Evolutionary conservation across 2,113 vertebrate genomes (phyloP), one percentile per base, ranked within the genome.

Genomic region (Muntiacus muntjak): DNA sequence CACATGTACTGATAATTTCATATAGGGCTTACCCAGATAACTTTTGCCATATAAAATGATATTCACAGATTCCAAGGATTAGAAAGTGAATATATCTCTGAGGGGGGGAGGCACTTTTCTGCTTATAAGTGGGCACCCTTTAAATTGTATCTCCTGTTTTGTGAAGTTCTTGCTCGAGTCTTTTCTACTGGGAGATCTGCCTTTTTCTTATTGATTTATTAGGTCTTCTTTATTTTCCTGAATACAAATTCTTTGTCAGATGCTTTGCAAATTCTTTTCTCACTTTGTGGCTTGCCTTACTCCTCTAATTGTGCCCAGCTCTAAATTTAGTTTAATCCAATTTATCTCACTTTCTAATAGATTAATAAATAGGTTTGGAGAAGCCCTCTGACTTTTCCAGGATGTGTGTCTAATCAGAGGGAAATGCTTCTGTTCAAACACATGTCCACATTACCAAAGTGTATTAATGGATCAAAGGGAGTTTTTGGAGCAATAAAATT

Each of bases 291-390:
- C 16, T 95, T 95, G 82, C n/a, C n/a, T 92, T 93, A 83, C 50
- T 89, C 67, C 91, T 64, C 28, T 95, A 89, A 62, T 43, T 82
- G 33, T 79, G 11, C 36, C 67, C 91, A 52, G 43, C 84, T 91
- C 57, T 93, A 95, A 85, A 19, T 93, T 86, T 96, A 87, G 92
- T 78, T 30, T 83, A 57, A 12, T 78, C 21, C 28, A 91, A 55
- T 86, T 92, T 88, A 89, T 28, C 86, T 96, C 33, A 57, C 36
- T 87, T 94, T 81, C 67, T 91, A 85, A 54, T 43, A 76, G n/a
- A 87, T 92, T 28, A 94, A 85, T 88, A 94, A 94, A 74, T 43
- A 91, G 45, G 23, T 87, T 93, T 71, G 91, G 26, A 91, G 86
- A 93, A 55, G 30, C 43, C 36, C 52, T 60, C 26, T 71, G 78